These are phyloP conservation scores for Drosophila virilis DNA, from an alignment of 1,140 invertebrate species.

Conservation along the genomic window DNA sequence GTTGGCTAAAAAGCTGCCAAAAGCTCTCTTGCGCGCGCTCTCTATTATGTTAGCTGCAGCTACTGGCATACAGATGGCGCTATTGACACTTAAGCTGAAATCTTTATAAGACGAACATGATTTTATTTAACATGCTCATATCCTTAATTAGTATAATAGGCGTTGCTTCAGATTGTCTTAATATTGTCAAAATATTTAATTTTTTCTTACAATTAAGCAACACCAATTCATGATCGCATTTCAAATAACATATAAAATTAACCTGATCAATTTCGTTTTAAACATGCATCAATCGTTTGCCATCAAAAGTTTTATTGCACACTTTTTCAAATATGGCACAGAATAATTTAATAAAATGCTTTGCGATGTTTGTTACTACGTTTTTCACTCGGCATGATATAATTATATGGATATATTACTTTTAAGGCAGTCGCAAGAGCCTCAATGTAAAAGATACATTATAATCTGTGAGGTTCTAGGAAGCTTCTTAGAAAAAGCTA, in stretches of 20 bases:
- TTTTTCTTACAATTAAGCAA: background rate
- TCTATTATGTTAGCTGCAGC: constrained; percentile 1
- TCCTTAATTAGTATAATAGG: background rate
- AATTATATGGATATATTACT: background rate
- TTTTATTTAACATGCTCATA: background rate
- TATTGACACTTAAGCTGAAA: background rate
- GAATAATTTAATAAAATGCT: constrained; percentile 21
- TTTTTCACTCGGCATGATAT: no score
- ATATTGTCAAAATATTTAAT: background rate
- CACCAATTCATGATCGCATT: background rate
- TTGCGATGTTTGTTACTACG: background rate
- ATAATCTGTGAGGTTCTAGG: no score
- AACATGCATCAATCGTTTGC: constrained; percentile 1
- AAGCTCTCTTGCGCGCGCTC: constrained; percentile 52
- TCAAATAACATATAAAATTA: background rate
- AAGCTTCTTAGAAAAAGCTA: no score
- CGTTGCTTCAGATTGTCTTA: background rate
- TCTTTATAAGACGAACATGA: background rate
- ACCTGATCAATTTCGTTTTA: constrained; percentile 7
- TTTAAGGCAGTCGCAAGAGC: no score
- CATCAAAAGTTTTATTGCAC: background rate
- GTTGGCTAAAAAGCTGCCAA: constrained; percentile 63
- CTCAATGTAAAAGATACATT: no score
- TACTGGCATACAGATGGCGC: constrained; percentile 54
- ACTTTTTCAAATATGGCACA: constrained; percentile 1